Conservation (phyloP, 2,113 vertebrate genomes). For the Mungos mungo region DNA sequence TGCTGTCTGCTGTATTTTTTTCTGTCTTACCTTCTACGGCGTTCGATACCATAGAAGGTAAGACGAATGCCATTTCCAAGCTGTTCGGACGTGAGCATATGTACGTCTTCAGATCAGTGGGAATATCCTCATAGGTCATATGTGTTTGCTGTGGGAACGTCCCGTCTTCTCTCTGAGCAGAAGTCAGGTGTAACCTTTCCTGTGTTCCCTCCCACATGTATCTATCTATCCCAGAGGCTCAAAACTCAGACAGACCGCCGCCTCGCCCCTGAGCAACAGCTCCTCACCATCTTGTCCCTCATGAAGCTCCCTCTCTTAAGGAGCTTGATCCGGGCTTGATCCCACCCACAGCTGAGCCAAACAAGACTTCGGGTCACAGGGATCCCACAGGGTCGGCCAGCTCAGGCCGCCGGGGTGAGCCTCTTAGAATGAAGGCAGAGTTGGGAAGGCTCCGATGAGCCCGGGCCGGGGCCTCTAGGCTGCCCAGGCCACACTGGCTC, state of each 20-base stretch:
- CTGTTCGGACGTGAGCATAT: not conserved
- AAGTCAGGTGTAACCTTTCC: not conserved
- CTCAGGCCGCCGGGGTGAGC: not conserved
- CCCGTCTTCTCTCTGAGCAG: not conserved
- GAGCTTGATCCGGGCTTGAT: not conserved
- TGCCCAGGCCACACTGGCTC: not conserved
- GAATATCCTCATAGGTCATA: not conserved
- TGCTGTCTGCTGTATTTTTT: not conserved
- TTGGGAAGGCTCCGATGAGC: not conserved
- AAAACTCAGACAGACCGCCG: not conserved
- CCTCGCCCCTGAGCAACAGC: not conserved
- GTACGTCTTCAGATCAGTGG: not conserved
- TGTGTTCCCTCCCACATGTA: not conserved
- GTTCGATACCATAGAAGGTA: not conserved
- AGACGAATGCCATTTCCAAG: not conserved
- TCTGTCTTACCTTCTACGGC: no score
- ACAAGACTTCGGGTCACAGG: not conserved
- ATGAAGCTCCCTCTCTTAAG: not conserved
- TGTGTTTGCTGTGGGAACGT: not conserved
- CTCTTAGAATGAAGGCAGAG: not conserved
- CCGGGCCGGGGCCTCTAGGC: not conserved
- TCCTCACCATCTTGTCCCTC: not conserved
- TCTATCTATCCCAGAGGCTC: not conserved
- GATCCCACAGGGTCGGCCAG: not conserved
- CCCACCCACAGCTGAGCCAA: not conserved